phyloP scores from a whole-genome alignment of 2,113 vertebrate species.

The Microcebus jonahi region DNA sequence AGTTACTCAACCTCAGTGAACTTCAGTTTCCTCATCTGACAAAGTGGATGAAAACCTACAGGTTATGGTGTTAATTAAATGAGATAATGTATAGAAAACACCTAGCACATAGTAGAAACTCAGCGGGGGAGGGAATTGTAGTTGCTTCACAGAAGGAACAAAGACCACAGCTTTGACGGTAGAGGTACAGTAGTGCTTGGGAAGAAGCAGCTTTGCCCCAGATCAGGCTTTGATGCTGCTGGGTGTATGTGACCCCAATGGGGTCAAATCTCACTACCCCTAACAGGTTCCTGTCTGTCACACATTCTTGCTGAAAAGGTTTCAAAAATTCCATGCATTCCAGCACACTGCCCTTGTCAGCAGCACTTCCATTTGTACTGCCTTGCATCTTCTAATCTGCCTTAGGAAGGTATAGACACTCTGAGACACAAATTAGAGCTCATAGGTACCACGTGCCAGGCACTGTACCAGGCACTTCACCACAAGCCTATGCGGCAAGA shows the following conservation, averaged over 20 bases:
- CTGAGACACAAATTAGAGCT: background rate
- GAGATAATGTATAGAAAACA: background rate
- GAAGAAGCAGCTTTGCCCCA: background rate
- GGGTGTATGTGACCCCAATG: background rate
- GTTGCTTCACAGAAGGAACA: background rate
- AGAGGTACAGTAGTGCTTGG: background rate
- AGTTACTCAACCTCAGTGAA: background rate
- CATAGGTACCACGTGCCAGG: background rate
- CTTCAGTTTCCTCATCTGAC: background rate
- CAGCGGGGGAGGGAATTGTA: background rate
- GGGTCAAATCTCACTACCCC: background rate
- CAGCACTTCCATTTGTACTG: background rate
- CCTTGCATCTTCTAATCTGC: background rate
- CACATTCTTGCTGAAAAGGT: conserved; percentile 42
- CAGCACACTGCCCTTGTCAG: background rate
- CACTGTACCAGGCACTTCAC: too few relatives aligned
- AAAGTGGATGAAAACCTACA: background rate
- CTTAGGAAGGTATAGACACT: background rate
- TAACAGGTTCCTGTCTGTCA: conserved; percentile 46
- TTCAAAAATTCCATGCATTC: conserved; percentile 64
- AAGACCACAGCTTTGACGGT: background rate
- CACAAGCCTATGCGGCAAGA: background rate
- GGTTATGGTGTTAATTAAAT: background rate
- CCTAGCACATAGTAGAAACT: background rate
- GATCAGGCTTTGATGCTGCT: background rate